phyloP scores from a whole-genome alignment of 2,888 invertebrate species.

The Campoplex nolae region DNA sequence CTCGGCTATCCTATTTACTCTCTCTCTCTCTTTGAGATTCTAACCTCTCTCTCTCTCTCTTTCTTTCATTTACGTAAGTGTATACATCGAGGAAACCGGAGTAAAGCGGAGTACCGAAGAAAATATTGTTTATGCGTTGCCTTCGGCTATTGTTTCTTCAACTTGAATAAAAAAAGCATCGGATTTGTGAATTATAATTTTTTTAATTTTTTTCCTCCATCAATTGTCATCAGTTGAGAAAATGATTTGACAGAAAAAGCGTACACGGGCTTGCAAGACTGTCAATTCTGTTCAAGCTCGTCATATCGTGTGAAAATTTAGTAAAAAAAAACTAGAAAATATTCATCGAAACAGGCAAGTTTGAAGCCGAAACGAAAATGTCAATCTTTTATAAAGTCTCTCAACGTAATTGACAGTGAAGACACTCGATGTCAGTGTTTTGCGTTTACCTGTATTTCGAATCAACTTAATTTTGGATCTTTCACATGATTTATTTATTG shows the following conservation, averaged over 20 bases:
- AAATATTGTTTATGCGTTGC: neutral
- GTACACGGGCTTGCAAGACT: no score
- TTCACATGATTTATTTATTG: neutral
- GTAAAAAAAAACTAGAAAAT: no score
- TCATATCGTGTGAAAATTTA: no score
- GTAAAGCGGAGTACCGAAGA: neutral
- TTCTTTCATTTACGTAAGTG: no score
- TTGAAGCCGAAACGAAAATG: no score
- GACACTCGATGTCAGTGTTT: neutral
- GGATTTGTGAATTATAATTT: neutral
- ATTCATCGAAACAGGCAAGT: no score
- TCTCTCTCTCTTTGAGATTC: neutral
- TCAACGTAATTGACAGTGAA: no score
- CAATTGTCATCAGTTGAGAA: neutral
- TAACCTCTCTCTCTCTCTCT: neutral
- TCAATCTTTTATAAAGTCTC: no score
- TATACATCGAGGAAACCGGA: neutral
- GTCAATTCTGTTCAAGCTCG: no score
- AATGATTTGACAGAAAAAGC: neutral
- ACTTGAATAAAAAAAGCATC: neutral
- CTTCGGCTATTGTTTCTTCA: neutral
- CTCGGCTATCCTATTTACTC: neutral
- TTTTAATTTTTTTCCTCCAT: no score
- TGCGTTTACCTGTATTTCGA: no score
- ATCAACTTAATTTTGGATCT: no score